Evolutionary conservation across 1,140 invertebrate genomes (phyloP).

Genomic region (Penaeus chinensis): DNA sequence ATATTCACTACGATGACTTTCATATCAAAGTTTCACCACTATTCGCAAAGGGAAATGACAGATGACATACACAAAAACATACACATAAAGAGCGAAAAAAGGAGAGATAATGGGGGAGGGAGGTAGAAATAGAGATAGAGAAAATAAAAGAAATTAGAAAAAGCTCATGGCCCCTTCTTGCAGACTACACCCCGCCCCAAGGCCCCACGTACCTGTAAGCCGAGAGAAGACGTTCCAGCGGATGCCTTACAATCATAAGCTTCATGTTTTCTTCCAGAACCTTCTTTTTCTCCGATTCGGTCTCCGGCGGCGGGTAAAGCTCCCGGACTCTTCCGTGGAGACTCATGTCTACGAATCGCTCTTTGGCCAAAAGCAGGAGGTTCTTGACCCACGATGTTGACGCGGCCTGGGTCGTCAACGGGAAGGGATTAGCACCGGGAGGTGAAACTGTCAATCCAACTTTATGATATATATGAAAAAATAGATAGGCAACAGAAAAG

Average conservation of each 20-base stretch:
- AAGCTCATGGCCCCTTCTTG: not conserved
- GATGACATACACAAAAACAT: not conserved
- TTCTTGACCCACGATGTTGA: constrained; percentile 2
- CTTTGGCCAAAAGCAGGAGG: not conserved
- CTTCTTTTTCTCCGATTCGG: not conserved
- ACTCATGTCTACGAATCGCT: not conserved
- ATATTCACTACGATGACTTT: not conserved
- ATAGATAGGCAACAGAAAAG: not conserved
- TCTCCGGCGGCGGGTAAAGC: not conserved
- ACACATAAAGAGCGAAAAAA: not conserved
- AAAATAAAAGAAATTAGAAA: too few species aligned
- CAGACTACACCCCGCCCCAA: not conserved
- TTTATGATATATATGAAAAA: not conserved
- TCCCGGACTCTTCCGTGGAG: not conserved
- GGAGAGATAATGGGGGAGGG: too few species aligned
- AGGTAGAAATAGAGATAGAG: too few species aligned
- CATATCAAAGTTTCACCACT: not conserved
- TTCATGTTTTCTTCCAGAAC: not conserved
- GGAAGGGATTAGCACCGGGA: not conserved
- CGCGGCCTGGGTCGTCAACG: not conserved
- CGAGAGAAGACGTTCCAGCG: not conserved
- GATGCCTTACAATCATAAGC: not conserved
- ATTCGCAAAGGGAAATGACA: not conserved
- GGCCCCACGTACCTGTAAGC: not conserved
- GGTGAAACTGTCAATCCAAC: not conserved